Evolutionary conservation across 2,113 vertebrate genomes (phyloP).

Genomic region (Herpetotheres cachinnans): DNA sequence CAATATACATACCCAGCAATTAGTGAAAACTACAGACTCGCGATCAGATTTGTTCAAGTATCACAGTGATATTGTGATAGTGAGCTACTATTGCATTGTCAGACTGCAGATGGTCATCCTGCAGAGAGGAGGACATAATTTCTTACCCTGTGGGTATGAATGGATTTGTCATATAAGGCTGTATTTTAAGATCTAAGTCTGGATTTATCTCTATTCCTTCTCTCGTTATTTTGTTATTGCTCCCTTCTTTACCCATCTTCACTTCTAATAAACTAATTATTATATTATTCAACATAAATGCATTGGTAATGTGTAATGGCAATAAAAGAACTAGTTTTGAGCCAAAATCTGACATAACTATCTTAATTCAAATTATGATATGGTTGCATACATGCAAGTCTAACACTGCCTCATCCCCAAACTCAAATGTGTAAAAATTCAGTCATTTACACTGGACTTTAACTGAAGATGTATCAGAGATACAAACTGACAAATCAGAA

Average conservation of each 20-base stretch:
- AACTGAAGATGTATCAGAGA: neutral
- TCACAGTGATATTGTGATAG: too few relatives aligned
- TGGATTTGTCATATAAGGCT: neutral
- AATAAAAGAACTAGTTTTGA: neutral
- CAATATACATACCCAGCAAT: neutral
- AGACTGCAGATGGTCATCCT: neutral
- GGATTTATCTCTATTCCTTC: neutral
- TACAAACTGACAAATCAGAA: neutral
- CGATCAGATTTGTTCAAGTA: neutral
- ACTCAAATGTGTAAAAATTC: neutral
- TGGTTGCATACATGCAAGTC: neutral
- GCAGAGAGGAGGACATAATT: neutral
- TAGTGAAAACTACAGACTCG: neutral
- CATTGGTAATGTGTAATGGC: neutral
- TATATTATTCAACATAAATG: neutral
- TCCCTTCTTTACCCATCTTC: neutral
- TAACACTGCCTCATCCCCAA: neutral
- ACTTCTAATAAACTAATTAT: neutral
- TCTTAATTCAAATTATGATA: neutral
- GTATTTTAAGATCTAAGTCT: neutral
- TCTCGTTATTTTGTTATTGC: neutral
- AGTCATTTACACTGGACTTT: neutral
- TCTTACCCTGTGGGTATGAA: neutral
- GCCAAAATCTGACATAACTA: neutral
- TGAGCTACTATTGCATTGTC: neutral